Conservation (phyloP, 2,888 invertebrate genomes). For the Hirtodrosophila cameraria region DNA sequence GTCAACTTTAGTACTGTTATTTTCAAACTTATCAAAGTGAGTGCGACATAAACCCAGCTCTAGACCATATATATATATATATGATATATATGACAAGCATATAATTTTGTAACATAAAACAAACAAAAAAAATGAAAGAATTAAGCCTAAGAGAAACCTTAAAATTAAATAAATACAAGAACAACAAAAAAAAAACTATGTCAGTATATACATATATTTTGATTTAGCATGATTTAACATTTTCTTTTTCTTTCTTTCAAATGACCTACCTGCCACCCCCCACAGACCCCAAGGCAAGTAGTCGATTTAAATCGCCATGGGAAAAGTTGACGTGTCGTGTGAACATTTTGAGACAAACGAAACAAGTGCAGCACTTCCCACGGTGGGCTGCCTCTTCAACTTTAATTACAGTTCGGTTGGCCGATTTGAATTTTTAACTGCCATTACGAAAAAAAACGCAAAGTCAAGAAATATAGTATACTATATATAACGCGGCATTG, state of each 20-base stretch:
- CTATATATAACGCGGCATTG: slow-evolving; percentile 55
- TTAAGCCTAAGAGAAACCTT: slow-evolving; percentile 50
- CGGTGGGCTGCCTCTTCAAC: slow-evolving; percentile 64
- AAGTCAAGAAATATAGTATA: slow-evolving; percentile 58
- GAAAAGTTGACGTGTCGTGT: slow-evolving; percentile 72
- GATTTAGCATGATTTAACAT: slow-evolving; percentile 50
- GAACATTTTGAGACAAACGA: slow-evolving; percentile 65
- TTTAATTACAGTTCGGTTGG: slow-evolving; percentile 75
- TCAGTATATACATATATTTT: slow-evolving; percentile 20
- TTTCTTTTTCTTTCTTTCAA: slow-evolving; percentile 27
- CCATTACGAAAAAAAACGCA: slow-evolving; percentile 65
- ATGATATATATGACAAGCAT: slow-evolving; percentile 36
- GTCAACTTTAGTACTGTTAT: background rate
- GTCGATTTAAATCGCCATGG: slow-evolving; percentile 70
- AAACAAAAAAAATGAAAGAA: slow-evolving; percentile 51
- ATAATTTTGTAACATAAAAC: slow-evolving; percentile 60
- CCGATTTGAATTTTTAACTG: slow-evolving; percentile 62
- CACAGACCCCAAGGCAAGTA: slow-evolving; percentile 13
- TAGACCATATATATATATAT: slow-evolving; percentile 24
- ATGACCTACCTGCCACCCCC: slow-evolving; percentile 9
- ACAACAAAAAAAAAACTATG: slow-evolving; percentile 58
- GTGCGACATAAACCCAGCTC: slow-evolving; percentile 18
- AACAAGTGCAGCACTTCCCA: slow-evolving; percentile 76
- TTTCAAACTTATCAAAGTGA: slow-evolving; percentile 13
- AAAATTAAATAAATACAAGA: slow-evolving; percentile 56